Evolutionary conservation across 35 echinoderm and acorn worm species (phyloP).

Genomic region (Strongylocentrotus purpuratus): DNA sequence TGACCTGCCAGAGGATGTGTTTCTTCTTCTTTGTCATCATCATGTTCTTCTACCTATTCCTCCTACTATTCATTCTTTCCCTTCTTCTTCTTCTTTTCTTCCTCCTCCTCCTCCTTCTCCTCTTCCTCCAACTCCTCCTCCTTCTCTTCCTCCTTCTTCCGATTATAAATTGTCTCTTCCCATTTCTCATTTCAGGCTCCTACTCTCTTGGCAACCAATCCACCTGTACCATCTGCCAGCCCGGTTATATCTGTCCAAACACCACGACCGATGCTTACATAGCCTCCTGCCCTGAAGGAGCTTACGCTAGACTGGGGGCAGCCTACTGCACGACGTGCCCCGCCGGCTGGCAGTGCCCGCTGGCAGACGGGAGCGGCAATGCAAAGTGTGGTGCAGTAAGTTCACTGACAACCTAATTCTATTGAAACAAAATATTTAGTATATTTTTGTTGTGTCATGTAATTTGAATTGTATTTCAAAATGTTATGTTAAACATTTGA

Average conservation of each 20-base stretch:
- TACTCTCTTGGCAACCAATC: slow-evolving; percentile 87
- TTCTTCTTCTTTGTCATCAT: neutral
- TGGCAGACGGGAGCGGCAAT: slow-evolving; percentile 82
- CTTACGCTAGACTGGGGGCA: slow-evolving; percentile 70
- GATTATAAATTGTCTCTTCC: neutral
- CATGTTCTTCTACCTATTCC: neutral
- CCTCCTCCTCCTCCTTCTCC: neutral
- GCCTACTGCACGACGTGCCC: slow-evolving; percentile 70
- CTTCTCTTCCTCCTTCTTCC: neutral
- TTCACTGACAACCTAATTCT: neutral
- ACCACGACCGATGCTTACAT: slow-evolving; percentile 62
- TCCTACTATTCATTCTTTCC: neutral
- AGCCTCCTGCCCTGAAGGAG: slow-evolving; percentile 63
- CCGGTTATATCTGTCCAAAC: slow-evolving; percentile 85
- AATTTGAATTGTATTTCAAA: no score
- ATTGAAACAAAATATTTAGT: neutral
- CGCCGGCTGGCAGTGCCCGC: slow-evolving; percentile 83
- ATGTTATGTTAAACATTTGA: no score
- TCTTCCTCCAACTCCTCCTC: neutral
- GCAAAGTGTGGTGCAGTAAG: slow-evolving; percentile 80
- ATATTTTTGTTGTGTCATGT: no score
- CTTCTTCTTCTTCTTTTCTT: neutral
- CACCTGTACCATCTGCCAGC: slow-evolving; percentile 68
- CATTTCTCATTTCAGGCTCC: slow-evolving; percentile 50
- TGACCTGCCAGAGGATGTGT: no score